phyloP scores from a whole-genome alignment of 2,113 vertebrate genomes.

The Herpailurus yagouaroundi region DNA sequence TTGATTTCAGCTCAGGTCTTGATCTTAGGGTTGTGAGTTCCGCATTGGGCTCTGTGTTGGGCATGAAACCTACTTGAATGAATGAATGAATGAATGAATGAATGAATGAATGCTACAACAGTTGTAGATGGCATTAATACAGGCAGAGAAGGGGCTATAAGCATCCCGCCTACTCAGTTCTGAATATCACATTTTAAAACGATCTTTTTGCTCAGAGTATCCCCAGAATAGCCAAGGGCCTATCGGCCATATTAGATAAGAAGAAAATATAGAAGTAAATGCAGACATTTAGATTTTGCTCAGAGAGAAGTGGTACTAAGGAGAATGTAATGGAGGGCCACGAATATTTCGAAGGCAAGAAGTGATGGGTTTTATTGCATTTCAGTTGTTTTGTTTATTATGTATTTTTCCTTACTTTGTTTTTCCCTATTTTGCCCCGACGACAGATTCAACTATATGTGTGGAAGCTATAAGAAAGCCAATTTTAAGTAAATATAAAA shows the following conservation, averaged over 20 bases:
- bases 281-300: background rate
- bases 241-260: background rate
- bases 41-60: too few relatives aligned
- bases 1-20: too few relatives aligned
- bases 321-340: background rate
- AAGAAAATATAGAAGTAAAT: background rate
- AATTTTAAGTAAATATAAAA: slow-evolving; percentile 52
- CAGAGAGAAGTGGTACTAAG: background rate
- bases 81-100: too few relatives aligned
- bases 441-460: background rate
- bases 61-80: too few relatives aligned
- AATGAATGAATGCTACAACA: background rate
- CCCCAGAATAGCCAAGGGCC: background rate
- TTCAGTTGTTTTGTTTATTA: background rate
- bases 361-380: background rate
- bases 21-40: too few relatives aligned
- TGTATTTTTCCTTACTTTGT: background rate
- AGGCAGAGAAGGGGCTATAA: background rate
- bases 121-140: background rate
- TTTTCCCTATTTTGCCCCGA: background rate
- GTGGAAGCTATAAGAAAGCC: background rate
- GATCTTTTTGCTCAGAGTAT: slow-evolving; percentile 33
- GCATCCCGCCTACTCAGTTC: background rate
- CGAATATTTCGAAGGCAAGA: slow-evolving; percentile 28
- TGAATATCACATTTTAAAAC: slow-evolving; percentile 23